These are phyloP conservation scores for Oreochromis spilurus DNA, from an alignment of 2,113 vertebrate species.

Conservation along the genomic window DNA sequence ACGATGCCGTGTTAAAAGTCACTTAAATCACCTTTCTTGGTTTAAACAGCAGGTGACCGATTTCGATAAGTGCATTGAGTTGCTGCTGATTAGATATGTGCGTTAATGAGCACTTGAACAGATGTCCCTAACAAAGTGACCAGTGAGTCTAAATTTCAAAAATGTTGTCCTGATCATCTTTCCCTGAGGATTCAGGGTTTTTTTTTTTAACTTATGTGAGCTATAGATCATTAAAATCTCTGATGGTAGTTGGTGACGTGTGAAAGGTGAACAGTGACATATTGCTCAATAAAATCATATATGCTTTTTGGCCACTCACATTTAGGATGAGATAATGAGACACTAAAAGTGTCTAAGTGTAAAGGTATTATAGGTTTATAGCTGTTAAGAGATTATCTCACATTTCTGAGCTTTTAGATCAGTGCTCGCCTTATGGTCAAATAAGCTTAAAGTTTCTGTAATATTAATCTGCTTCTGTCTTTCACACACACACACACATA, in stretches of 20 bases:
- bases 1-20: neutral
- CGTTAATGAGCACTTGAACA: neutral
- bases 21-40: neutral
- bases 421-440: neutral
- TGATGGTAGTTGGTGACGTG: neutral
- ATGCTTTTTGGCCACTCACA: neutral
- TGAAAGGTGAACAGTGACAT: neutral
- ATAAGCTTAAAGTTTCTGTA: neutral
- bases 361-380: neutral
- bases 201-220: neutral
- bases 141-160: neutral
- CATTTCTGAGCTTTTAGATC: neutral
- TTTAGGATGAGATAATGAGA: neutral
- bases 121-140: neutral
- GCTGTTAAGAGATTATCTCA: neutral
- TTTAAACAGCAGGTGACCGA: neutral
- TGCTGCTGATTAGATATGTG: neutral
- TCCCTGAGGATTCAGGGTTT: neutral
- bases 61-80: neutral
- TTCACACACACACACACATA: neutral
- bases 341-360: neutral
- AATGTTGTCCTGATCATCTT: neutral
- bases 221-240: neutral
- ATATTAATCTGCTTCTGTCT: neutral
- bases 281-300: neutral